Base-by-base conservation (phyloP, 1,140 invertebrate species). In the Alviniconcha marisindica region DNA sequence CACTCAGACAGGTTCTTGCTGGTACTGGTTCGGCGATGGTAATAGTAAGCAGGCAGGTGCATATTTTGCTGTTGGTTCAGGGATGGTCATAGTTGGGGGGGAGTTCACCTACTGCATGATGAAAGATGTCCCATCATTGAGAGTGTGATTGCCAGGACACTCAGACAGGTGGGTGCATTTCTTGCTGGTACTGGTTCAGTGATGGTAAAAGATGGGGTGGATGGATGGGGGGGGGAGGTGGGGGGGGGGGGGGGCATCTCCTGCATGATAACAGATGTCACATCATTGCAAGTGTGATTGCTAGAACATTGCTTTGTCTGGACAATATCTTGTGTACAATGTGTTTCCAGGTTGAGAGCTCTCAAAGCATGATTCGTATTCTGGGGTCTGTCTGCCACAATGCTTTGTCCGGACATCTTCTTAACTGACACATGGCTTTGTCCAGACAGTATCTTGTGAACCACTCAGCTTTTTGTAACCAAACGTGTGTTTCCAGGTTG, bases 211-310 rank as follows among this genome's bases (percentile, higher is more conserved):
- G n/a, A 56, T 56, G n/a, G 12, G 12, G 51, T 56, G n/a, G 14
- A 12, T 15, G 12, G n/a, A 56, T 56, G 51, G 51, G 12, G 12
- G n/a, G 12, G 12, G n/a, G 12, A 12, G n/a, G n/a, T n/a, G n/a
- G n/a, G n/a, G n/a, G n/a, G n/a, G n/a, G n/a, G n/a, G 99, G 99
- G 94, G 98, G 99, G 1, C 99, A 99, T 93, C 94, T 99, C 15
- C 93, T 99, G 40, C 98, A 99, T 92, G 98, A 98, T 12, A 98
- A 99, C 90, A 94, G 99, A 92, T 99, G 99, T 21, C 97, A 98
- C 0, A 99, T 99, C 18, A 97, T 99, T 38, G 99, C 99, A 93
- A 97, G 98, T 3, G 93, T 99, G 7, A 98, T 99, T 0, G 98
- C 99, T 0, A 94, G 99, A 85, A n/a, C n/a, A n/a, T n/a, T n/a